These are phyloP conservation scores for Metridium senile DNA, from an alignment of 92 coral and sea anemone genomes.

Conservation along the genomic window DNA sequence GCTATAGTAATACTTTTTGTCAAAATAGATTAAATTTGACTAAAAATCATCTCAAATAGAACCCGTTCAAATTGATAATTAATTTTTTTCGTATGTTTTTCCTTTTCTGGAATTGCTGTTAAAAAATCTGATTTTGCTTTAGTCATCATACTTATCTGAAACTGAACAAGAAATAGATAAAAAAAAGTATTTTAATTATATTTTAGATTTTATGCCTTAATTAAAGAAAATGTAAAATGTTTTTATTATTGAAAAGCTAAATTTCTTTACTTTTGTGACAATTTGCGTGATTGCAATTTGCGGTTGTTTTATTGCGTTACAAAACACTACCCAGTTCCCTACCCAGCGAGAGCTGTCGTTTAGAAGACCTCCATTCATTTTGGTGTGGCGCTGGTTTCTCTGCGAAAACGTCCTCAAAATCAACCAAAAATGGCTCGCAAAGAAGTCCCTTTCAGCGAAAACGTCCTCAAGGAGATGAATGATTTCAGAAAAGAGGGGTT, in stretches of 20 bases:
- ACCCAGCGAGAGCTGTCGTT: neutral
- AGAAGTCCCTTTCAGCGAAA: slow-evolving; percentile 55
- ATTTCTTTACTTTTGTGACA: too few relatives aligned
- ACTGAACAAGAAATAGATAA: too few relatives aligned
- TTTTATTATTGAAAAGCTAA: too few relatives aligned
- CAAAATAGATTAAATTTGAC: neutral
- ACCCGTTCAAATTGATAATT: too few relatives aligned
- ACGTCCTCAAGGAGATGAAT: slow-evolving; percentile 58
- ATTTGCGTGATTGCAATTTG: too few relatives aligned
- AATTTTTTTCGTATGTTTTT: too few relatives aligned
- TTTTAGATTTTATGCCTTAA: too few relatives aligned
- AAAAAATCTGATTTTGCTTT: too few relatives aligned
- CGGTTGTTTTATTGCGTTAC: neutral
- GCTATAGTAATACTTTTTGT: neutral
- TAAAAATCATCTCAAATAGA: neutral
- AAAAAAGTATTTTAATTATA: too few relatives aligned
- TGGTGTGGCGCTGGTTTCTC: neutral
- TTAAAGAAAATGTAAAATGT: too few relatives aligned
- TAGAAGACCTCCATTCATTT: neutral
- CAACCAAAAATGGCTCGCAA: slow-evolving; percentile 31
- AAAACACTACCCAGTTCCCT: neutral
- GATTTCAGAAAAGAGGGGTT: slow-evolving; percentile 70
- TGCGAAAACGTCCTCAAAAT: neutral
- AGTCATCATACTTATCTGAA: too few relatives aligned
- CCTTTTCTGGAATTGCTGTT: too few relatives aligned